These are phyloP conservation scores for Conops quadrifasciatus DNA, from an alignment of 2,888 invertebrate genomes.

Conservation along the genomic window DNA sequence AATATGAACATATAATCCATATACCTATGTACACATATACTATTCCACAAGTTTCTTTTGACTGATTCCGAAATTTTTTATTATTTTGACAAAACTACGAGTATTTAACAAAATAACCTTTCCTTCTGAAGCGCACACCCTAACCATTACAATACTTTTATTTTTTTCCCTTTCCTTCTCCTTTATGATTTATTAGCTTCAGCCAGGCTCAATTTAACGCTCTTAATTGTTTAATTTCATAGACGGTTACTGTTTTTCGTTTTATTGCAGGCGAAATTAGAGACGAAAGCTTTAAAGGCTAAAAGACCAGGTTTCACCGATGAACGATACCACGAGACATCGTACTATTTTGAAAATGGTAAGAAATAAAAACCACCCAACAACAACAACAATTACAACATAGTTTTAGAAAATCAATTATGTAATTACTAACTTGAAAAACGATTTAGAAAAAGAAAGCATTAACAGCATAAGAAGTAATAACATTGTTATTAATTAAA, in stretches of 20 bases:
- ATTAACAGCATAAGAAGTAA: no score
- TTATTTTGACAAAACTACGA: no score
- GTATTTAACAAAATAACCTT: not conserved
- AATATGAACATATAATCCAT: no score
- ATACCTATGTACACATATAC: no score
- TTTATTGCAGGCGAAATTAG: constrained; percentile 72
- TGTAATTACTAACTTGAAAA: constrained; percentile 16
- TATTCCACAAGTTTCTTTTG: no score
- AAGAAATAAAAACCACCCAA: constrained; percentile 57
- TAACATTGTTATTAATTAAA: constrained; percentile 14
- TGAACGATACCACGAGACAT: constrained; percentile 92
- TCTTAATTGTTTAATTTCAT: not conserved
- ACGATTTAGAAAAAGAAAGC: not conserved
- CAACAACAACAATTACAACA: not conserved
- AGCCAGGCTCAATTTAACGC: not conserved
- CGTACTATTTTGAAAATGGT: constrained; percentile 96
- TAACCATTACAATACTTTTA: not conserved
- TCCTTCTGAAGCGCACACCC: not conserved
- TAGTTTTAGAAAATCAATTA: not conserved
- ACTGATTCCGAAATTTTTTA: no score
- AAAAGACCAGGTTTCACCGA: constrained; percentile 92
- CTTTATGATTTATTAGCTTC: constrained; percentile 1
- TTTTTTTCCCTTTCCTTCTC: not conserved
- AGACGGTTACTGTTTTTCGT: not conserved
- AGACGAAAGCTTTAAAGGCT: constrained; percentile 89